These are phyloP conservation scores for Drosophila nikananu DNA, from an alignment of 1,140 invertebrate genomes.

Conservation along the genomic window DNA sequence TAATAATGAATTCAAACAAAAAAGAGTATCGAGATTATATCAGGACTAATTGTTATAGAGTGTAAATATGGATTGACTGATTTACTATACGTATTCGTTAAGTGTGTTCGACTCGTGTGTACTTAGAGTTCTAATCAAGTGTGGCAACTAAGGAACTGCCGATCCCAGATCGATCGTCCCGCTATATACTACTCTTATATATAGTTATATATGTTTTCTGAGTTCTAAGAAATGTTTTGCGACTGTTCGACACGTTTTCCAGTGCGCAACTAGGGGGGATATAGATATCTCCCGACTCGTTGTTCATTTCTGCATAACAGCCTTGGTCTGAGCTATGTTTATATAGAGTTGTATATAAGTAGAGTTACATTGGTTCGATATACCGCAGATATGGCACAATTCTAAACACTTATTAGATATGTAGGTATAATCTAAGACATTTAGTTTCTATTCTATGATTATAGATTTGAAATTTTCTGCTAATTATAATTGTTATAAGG, in stretches of 20 bases:
- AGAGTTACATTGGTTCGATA: constrained; percentile 54
- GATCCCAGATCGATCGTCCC: constrained; percentile 35
- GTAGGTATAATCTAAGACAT: constrained; percentile 67
- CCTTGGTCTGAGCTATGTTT: constrained; percentile 73
- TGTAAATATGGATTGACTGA: constrained; percentile 56
- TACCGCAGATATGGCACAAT: constrained; percentile 70
- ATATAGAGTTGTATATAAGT: constrained; percentile 54
- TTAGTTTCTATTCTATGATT: constrained; percentile 62
- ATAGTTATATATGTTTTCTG: constrained; percentile 30
- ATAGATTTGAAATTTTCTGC: constrained; percentile 34
- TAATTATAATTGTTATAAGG: constrained; percentile 14
- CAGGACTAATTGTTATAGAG: constrained; percentile 52
- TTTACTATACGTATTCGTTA: constrained; percentile 47
- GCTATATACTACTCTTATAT: constrained; percentile 57
- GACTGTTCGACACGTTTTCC: constrained; percentile 15
- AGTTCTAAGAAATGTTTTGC: constrained; percentile 49
- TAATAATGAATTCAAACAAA: constrained; percentile 49
- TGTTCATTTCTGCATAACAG: constrained; percentile 56
- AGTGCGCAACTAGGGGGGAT: constrained; percentile 29
- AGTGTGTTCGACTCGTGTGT: constrained; percentile 39
- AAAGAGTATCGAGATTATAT: constrained; percentile 55
- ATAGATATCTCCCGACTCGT: constrained; percentile 9
- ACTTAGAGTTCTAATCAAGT: constrained; percentile 69
- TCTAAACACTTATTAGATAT: constrained; percentile 74
- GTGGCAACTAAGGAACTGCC: constrained; percentile 60